Percentiles rank a stretch among this genome's conserved stretches.
Evolutionary conservation across 2,797 vertebrate species (phyloP).

Genomic region (Sebastes alutus): DNA sequence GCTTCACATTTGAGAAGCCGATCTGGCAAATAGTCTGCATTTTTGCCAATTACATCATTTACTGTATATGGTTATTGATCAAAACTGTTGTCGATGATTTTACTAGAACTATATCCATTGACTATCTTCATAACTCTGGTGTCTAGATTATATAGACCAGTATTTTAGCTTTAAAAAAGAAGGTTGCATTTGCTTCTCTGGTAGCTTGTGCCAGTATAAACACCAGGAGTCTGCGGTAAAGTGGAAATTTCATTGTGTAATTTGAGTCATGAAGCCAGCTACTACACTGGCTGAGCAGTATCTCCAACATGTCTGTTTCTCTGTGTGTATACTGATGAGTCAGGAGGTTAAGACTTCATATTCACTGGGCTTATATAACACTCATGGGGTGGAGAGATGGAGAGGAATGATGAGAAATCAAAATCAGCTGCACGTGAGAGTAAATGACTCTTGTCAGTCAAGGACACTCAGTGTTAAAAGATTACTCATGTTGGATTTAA

Average conservation of each 20-base stretch:
- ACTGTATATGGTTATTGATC: too few relatives aligned
- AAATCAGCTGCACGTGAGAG: conserved; percentile 16
- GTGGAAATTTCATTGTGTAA: background rate
- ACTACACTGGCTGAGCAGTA: background rate
- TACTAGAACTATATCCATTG: background rate
- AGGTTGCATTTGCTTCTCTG: background rate
- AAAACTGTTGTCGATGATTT: background rate
- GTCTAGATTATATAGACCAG: background rate
- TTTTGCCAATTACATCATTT: background rate
- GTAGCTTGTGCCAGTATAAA: background rate
- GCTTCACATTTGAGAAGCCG: background rate
- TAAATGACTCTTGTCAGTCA: conserved; percentile 49
- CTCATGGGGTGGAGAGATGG: conserved; percentile 7
- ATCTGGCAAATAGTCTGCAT: background rate
- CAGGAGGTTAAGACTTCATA: conserved; percentile 40
- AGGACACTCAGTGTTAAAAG: conserved; percentile 31
- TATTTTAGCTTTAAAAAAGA: background rate
- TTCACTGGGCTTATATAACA: conserved; percentile 53
- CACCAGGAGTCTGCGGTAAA: background rate
- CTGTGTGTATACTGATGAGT: conserved; percentile 18
- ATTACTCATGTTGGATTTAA: conserved; percentile 44
- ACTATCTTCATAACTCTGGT: background rate
- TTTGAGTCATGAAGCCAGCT: conserved; percentile 16
- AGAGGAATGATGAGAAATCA: background rate
- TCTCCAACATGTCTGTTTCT: conserved; percentile 6